These are phyloP conservation scores for Carduelis carduelis DNA, from an alignment of 2,797 vertebrate species.

Conservation along the genomic window DNA sequence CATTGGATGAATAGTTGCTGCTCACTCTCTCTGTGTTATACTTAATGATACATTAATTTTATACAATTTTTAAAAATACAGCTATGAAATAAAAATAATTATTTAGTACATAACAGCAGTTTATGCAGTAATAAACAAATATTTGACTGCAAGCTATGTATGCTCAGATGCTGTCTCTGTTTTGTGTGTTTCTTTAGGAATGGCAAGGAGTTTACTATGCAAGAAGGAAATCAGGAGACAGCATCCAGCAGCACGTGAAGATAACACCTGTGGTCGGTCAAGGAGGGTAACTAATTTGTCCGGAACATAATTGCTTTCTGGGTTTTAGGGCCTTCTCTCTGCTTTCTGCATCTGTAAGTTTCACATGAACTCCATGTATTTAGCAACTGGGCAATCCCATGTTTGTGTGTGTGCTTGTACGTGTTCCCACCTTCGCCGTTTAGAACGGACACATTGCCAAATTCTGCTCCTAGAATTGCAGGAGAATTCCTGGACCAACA, in stretches of 20 bases:
- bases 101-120: not conserved
- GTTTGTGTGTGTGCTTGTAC: not conserved
- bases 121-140: not conserved
- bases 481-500: not conserved
- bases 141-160: not conserved
- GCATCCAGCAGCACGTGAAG: constrained; percentile 90
- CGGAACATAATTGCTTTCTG: not conserved
- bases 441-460: not conserved
- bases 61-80: not conserved
- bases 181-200: constrained; percentile 77
- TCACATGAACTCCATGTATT: not conserved
- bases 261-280: constrained; percentile 91
- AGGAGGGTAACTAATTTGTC: constrained; percentile 85
- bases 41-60: not conserved
- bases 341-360: not conserved
- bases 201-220: constrained; percentile 94
- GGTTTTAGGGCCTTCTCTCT: not conserved
- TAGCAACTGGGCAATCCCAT: not conserved
- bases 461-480: not conserved
- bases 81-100: not conserved
- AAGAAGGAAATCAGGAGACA: constrained; percentile 92
- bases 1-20: not conserved
- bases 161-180: not conserved
- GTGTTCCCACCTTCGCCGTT: not conserved
- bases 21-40: not conserved